These are phyloP conservation scores for Sinodicranocentrus sp. DNA, from an alignment of 2,888 invertebrate species.

Conservation along the genomic window DNA sequence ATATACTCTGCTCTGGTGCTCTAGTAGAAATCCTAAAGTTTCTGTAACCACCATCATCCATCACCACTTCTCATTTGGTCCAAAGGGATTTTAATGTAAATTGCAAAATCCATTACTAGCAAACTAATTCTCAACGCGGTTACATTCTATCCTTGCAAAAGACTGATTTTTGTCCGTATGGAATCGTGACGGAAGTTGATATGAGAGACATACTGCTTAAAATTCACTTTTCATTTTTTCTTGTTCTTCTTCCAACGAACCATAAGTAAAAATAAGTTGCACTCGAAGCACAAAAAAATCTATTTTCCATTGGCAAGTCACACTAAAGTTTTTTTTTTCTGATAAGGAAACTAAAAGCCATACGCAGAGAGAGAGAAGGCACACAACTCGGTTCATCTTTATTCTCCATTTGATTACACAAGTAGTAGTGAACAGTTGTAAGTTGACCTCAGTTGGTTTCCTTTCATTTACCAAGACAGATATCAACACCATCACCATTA, in stretches of 20 bases:
- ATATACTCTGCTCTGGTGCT: too few relatives aligned
- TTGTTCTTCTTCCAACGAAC: too few relatives aligned
- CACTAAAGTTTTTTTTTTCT: background rate
- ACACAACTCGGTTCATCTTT: background rate
- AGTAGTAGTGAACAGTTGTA: background rate
- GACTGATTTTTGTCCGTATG: too few relatives aligned
- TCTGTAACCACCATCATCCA: too few relatives aligned
- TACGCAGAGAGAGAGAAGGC: too few relatives aligned
- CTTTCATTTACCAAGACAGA: constrained; percentile 33
- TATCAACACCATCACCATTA: constrained; percentile 43
- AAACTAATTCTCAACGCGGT: too few relatives aligned
- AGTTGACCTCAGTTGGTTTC: constrained; percentile 40
- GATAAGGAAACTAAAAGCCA: background rate
- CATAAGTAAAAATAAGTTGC: background rate
- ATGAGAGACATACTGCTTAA: background rate
- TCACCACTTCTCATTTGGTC: too few relatives aligned
- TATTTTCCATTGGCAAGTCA: too few relatives aligned
- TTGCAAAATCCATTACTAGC: constrained; percentile 43
- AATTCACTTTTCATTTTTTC: background rate
- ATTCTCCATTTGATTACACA: background rate
- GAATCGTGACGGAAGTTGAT: constrained; percentile 18
- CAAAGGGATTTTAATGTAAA: too few relatives aligned
- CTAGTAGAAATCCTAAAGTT: too few relatives aligned
- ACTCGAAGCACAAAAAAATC: too few relatives aligned
- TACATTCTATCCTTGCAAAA: too few relatives aligned